Percentiles rank a stretch among this genome's conserved stretches.
Evolutionary conservation across 30 jellyfish, hydroid and myxozoan genomes (phyloP).

Genomic region (Catostylus mosaicus): DNA sequence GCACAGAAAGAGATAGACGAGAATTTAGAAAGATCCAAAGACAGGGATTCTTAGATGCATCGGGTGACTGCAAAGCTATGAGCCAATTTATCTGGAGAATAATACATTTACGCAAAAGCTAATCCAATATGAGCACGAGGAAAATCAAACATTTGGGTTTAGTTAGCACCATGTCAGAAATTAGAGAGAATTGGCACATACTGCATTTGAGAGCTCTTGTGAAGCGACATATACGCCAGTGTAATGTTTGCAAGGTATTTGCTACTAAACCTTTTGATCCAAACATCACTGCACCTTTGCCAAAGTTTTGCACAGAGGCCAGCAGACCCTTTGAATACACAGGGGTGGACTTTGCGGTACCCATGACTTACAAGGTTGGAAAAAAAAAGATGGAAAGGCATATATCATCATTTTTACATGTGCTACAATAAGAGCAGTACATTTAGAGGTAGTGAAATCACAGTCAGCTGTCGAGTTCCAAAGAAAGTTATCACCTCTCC

Average conservation of each 20-base stretch:
- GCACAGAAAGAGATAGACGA: constrained; percentile 25
- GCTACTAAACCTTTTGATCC: constrained; percentile 33
- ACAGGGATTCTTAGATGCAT: constrained; percentile 28
- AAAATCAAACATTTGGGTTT: constrained; percentile 37
- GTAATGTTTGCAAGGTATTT: constrained; percentile 54
- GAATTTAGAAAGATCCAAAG: constrained; percentile 9
- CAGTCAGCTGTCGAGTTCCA: constrained; percentile 18
- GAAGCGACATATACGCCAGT: constrained; percentile 14
- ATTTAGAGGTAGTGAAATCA: constrained; percentile 4
- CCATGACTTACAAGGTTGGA: not conserved
- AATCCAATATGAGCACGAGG: constrained; percentile 34
- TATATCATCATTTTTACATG: constrained; percentile 2
- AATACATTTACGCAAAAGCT: constrained; percentile 32
- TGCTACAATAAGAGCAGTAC: constrained; percentile 25
- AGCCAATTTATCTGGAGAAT: constrained; percentile 50
- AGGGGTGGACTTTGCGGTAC: constrained; percentile 28
- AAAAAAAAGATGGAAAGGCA: constrained; percentile 15
- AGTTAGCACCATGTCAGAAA: constrained; percentile 50
- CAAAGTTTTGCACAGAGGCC: constrained; percentile 29
- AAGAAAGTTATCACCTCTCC: not conserved
- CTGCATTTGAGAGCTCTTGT: constrained; percentile 30
- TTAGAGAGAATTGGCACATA: constrained; percentile 45
- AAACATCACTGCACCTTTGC: constrained; percentile 35
- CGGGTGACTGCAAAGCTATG: constrained; percentile 43
- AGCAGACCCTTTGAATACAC: constrained; percentile 51